Conservation (phyloP, 1,140 invertebrate species). For the Ceratosolen solmsi region DNA sequence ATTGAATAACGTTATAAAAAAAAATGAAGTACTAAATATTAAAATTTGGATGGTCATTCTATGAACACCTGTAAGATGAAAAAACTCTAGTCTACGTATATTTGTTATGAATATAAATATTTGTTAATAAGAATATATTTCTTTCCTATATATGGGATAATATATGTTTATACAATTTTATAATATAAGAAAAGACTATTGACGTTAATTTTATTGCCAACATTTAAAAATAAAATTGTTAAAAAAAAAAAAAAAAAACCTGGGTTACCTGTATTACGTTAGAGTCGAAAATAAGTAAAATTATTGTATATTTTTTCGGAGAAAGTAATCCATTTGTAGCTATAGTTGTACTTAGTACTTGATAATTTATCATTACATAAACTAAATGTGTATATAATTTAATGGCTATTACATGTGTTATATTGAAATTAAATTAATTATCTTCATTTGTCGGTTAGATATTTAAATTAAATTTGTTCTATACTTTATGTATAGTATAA, state of each 20-base stretch:
- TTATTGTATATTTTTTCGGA: constrained; percentile 16
- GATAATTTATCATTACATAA: constrained; percentile 27
- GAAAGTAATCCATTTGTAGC: background rate
- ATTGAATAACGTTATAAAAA: background rate
- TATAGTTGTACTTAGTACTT: background rate
- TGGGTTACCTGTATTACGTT: constrained; percentile 24
- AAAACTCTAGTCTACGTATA: constrained; percentile 38
- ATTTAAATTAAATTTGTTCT: background rate
- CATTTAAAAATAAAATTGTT: background rate
- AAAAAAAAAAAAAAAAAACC: too few species aligned
- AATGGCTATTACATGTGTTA: background rate
- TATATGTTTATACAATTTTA: constrained; percentile 20
- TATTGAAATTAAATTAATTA: background rate
- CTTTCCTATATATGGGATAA: constrained; percentile 3
- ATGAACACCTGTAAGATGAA: constrained; percentile 17
- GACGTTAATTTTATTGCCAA: constrained; percentile 48
- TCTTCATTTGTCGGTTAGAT: background rate
- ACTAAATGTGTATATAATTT: constrained; percentile 42
- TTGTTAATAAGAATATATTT: constrained; percentile 30
- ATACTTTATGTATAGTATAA: background rate
- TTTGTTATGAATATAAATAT: constrained; percentile 21
- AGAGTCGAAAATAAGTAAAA: background rate
- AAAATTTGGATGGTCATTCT: background rate
- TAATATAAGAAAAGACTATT: constrained; percentile 35
- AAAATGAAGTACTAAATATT: constrained; percentile 4